Conservation (phyloP, 2,888 invertebrate species). For the Platycheirus rosarum region DNA sequence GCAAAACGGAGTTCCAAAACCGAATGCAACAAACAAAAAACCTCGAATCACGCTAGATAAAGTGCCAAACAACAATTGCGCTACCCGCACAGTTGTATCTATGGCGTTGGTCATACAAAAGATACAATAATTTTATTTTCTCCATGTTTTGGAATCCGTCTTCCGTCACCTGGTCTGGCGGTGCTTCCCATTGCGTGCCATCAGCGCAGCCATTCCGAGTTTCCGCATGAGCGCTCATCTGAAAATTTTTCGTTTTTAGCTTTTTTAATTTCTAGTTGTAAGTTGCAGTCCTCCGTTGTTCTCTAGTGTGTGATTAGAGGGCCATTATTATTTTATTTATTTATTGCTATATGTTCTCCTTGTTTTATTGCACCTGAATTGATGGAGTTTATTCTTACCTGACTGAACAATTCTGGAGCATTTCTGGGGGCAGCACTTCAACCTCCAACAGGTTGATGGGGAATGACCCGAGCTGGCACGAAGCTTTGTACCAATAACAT, state of each 20-base stretch:
- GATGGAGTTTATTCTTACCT: conserved; percentile 18
- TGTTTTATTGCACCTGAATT: conserved; percentile 50
- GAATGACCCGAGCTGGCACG: conserved; percentile 71
- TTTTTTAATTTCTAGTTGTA: conserved; percentile 75
- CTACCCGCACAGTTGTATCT: conserved; percentile 57
- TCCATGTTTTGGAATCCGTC: conserved; percentile 56
- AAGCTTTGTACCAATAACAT: conserved; percentile 61
- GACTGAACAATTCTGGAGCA: conserved; percentile 3
- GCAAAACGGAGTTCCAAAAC: conserved; percentile 38
- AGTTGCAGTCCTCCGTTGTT: conserved; percentile 2
- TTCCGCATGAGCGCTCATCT: conserved; percentile 83
- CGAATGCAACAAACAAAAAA: conserved; percentile 33
- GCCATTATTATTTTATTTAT: conserved; percentile 53
- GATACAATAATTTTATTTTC: conserved; percentile 9
- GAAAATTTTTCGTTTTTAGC: conserved; percentile 80
- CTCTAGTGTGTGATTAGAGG: conserved; percentile 40
- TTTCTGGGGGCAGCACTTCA: conserved; percentile 26
- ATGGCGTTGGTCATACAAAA: conserved; percentile 41
- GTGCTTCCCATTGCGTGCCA: conserved; percentile 77
- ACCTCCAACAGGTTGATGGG: conserved; percentile 48
- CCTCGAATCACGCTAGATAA: conserved; percentile 69
- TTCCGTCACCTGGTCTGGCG: conserved; percentile 70
- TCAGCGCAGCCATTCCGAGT: conserved; percentile 79
- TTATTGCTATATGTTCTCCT: conserved; percentile 11
- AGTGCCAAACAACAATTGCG: conserved; percentile 72